These are phyloP conservation scores for Wasmannia auropunctata DNA, from an alignment of 1,140 invertebrate species.

Conservation along the genomic window DNA sequence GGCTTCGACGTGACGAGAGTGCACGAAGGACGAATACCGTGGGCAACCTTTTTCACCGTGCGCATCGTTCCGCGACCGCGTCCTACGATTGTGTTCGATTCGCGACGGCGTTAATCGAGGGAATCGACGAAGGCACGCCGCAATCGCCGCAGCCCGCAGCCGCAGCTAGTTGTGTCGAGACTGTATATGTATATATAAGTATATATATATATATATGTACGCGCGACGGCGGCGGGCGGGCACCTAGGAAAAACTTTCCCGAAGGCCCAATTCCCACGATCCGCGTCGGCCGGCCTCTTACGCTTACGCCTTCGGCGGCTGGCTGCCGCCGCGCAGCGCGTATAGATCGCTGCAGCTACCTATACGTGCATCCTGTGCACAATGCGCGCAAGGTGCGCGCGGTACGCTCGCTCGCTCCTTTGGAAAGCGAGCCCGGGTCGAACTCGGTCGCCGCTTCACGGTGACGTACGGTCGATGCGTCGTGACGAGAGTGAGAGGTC, in stretches of 20 bases:
- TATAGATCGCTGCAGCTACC: background rate
- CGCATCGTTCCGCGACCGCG: constrained; percentile 14
- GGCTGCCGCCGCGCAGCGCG: background rate
- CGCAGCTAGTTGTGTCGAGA: background rate
- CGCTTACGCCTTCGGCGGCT: constrained; percentile 12
- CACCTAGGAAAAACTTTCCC: constrained; percentile 67
- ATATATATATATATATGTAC: background rate
- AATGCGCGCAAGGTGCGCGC: constrained; percentile 56
- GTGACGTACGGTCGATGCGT: constrained; percentile 6
- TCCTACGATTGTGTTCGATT: background rate
- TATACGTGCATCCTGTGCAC: constrained; percentile 56
- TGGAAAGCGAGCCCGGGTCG: constrained; percentile 37
- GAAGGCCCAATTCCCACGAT: constrained; percentile 74
- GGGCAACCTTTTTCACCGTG: constrained; percentile 10
- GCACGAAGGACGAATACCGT: constrained; percentile 15
- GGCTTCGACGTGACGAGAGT: background rate
- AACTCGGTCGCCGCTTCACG: background rate
- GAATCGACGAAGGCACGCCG: background rate
- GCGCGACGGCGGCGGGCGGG: constrained; percentile 1
- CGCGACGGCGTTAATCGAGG: constrained; percentile 2
- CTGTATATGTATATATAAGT: too few species aligned
- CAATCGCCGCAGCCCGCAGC: background rate
- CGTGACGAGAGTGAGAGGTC: constrained; percentile 52
- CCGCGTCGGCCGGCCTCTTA: constrained; percentile 41
- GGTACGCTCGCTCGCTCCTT: constrained; percentile 1